Evolutionary conservation across 2,797 vertebrate genomes (phyloP).

Genomic region (Sebastes cheni): DNA sequence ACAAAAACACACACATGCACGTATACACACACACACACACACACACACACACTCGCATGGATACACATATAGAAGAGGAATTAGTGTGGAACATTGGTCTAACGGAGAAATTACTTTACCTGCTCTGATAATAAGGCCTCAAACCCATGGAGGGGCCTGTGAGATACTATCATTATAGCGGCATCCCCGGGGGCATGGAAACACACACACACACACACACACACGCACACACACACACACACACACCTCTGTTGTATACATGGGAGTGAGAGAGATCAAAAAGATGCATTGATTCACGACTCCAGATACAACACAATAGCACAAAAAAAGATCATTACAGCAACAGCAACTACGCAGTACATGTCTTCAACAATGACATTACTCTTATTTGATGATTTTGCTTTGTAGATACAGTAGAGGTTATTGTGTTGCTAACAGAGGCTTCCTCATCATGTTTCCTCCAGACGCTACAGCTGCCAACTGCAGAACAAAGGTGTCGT

Average conservation of each 20-base stretch:
- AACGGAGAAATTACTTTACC: conserved; percentile 93
- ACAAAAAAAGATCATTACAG: conserved; percentile 37
- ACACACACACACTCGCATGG: conserved; percentile 7
- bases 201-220: conserved; percentile 24
- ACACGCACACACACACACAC: conserved; percentile 39
- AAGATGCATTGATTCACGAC: conserved; percentile 67
- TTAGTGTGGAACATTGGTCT: conserved; percentile 90
- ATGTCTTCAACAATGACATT: conserved; percentile 17
- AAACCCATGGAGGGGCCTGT: conserved; percentile 92
- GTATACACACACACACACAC: conserved; percentile 62
- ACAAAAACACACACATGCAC: conserved; percentile 69
- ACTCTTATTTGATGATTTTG: conserved; percentile 39
- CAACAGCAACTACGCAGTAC: conserved; percentile 9
- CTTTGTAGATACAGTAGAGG: conserved; percentile 45
- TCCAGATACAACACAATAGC: conserved; percentile 61
- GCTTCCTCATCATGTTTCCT: conserved; percentile 14
- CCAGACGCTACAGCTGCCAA: conserved; percentile 39
- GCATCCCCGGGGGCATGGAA: conserved; percentile 73
- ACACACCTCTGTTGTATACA: conserved; percentile 45
- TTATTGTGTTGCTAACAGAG: conserved; percentile 28
- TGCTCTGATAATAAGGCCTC: conserved; percentile 93
- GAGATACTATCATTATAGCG: conserved; percentile 91
- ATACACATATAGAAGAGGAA: conserved; percentile 59
- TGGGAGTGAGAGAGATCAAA: conserved; percentile 64
- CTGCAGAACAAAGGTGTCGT: conserved; percentile 42